Percentiles rank a stretch among this genome's conserved stretches.
phyloP scores from a whole-genome alignment of 2,113 vertebrate genomes.

The Nematolebias whitei region DNA sequence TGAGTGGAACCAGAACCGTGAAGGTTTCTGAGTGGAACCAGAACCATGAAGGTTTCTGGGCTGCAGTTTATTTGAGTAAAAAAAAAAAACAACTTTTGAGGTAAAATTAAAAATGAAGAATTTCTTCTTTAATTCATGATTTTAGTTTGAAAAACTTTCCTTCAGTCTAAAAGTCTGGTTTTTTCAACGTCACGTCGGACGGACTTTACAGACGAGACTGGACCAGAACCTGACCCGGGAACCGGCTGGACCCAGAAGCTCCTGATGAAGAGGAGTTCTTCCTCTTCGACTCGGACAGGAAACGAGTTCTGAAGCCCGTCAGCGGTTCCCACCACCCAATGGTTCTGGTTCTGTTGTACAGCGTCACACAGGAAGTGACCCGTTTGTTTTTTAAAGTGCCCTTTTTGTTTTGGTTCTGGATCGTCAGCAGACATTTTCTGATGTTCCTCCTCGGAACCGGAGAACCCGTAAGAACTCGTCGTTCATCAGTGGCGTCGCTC shows the following conservation, averaged over 20 bases:
- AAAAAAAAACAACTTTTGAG: too few species aligned
- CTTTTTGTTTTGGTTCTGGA: conserved; percentile 13
- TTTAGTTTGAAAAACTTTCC: too few species aligned
- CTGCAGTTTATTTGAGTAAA: too few species aligned
- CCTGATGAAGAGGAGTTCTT: neutral
- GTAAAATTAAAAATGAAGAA: too few species aligned
- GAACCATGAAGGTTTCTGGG: too few species aligned
- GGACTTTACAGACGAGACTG: neutral
- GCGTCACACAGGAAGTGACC: conserved; percentile 26
- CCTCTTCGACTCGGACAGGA: neutral
- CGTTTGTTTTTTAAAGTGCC: conserved; percentile 20
- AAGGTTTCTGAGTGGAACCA: neutral
- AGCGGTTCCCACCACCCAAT: neutral
- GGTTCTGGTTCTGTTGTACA: neutral
- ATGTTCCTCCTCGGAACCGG: too few species aligned
- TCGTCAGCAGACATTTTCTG: too few species aligned
- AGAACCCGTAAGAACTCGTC: neutral
- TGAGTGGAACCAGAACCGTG: neutral
- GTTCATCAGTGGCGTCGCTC: neutral
- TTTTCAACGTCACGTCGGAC: neutral
- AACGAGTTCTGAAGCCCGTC: neutral
- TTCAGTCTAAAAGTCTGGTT: too few species aligned
- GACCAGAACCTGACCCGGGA: neutral
- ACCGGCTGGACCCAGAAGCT: neutral
- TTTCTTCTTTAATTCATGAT: too few species aligned